Evolutionary conservation across 2,797 vertebrate species (phyloP), one percentile per base, ranked within the genome.

Genomic region (Pseudochromis fuscus): DNA sequence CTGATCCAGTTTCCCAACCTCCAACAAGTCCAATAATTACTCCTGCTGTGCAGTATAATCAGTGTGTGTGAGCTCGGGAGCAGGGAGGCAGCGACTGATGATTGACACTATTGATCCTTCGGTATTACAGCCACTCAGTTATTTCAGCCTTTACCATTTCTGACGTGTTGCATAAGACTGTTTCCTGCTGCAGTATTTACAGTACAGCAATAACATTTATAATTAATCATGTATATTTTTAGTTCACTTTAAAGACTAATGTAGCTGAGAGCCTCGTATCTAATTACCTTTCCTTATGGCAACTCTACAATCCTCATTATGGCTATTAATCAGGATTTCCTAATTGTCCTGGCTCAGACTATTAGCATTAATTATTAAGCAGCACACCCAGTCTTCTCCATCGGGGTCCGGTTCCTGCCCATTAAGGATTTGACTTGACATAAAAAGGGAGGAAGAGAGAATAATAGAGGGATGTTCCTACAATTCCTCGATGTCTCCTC

Each of bases 281-380:
- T 42, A 40, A 60, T 79, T 60, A 67, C 53, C 2, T 44, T 19
- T 46, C 4, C 48, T 53, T 46, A 60, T 18, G 4, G 35, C 5
- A 66, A 60, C 24, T 61, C 16, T 28, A 53, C 58, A 62, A 67
- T 65, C 49, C 68, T 25, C 23, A 38, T 51, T 46, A 57, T 61
- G 31, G 45, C 33, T 45, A 68, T 74, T 69, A 75, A 67, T 79
- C 45, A 58, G 60, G 52, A 59, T 56, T 70, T 63, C 51, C 31
- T 81, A 68, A 75, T 64, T 75, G 78, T 70, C 25, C 10, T 58
- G 25, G 60, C 13, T 53, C 23, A 62, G 52, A 52, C 51, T 44
- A 78, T 74, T 78, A 79, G 28, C 67, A 83, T 82, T 53, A 75
- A 81, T 72, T 28, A 81, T 75, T 50, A 49, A 45, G 35, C 49